A percentile compares a stretch with the other conserved stretches of the same genome.
phyloP scores from a whole-genome alignment of 2,888 invertebrate species.

The Limenitis camilla region DNA sequence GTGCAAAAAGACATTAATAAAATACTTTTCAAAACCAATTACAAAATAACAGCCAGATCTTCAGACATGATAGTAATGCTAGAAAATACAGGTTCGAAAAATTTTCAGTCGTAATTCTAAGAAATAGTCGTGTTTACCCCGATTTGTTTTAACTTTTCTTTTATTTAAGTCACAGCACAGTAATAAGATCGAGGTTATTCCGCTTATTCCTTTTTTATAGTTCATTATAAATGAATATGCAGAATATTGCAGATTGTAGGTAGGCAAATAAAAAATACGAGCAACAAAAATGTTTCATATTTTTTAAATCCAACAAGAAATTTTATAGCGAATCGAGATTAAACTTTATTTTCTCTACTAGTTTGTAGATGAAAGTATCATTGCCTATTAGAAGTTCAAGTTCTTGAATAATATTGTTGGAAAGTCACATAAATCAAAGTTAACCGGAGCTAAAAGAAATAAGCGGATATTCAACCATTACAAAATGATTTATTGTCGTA shows the following conservation, averaged over 20 bases:
- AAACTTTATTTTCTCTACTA: too few species aligned
- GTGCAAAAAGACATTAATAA: slow-evolving; percentile 30
- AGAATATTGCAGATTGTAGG: too few species aligned
- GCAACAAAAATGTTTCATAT: too few species aligned
- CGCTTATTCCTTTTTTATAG: slow-evolving; percentile 24
- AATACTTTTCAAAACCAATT: slow-evolving; percentile 44
- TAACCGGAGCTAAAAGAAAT: too few species aligned
- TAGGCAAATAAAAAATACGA: too few species aligned
- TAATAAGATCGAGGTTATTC: slow-evolving; percentile 24
- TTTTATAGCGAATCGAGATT: too few species aligned
- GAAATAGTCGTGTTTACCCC: slow-evolving; percentile 47
- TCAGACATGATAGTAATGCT: slow-evolving; percentile 49
- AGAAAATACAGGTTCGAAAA: slow-evolving; percentile 63
- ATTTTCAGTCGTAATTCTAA: slow-evolving; percentile 65
- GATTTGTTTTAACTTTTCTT: slow-evolving; percentile 27
- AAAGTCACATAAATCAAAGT: too few species aligned
- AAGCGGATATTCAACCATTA: slow-evolving; percentile 15
- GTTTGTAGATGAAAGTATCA: too few species aligned
- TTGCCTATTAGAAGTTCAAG: too few species aligned
- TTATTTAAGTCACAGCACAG: slow-evolving; percentile 44
- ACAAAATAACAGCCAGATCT: slow-evolving; percentile 58
- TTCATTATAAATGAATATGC: too few species aligned
- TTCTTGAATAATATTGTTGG: too few species aligned
- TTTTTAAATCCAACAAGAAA: too few species aligned
- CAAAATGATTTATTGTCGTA: slow-evolving; percentile 22